Evolutionary conservation across 2,888 invertebrate genomes (phyloP).

Genomic region (Rhodophaea formosa): DNA sequence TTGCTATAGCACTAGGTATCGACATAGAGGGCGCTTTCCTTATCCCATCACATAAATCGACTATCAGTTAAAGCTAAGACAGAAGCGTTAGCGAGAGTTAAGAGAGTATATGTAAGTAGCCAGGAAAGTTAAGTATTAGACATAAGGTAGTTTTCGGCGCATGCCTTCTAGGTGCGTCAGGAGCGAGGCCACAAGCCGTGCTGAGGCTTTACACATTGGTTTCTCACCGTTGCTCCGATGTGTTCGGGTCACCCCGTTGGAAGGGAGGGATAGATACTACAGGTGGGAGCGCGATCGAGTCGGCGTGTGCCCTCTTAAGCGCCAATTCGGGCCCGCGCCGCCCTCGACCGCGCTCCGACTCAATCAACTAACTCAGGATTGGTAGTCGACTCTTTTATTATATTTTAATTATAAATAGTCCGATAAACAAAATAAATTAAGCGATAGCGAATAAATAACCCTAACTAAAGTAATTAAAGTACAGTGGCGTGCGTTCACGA

Average conservation of each 20-base stretch:
- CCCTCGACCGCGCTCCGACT: conserved; percentile 56
- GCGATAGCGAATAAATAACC: conserved; percentile 79
- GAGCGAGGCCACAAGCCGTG: conserved; percentile 74
- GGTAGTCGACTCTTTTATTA: conserved; percentile 78
- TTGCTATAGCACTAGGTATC: conserved; percentile 63
- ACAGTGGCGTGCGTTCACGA: conserved; percentile 73
- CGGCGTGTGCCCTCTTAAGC: conserved; percentile 47
- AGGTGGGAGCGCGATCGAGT: conserved; percentile 54
- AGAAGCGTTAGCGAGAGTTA: conserved; percentile 75
- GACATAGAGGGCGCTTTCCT: conserved; percentile 87
- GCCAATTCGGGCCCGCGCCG: conserved; percentile 42
- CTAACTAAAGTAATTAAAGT: conserved; percentile 78
- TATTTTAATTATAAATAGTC: conserved; percentile 69
- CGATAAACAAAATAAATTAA: conserved; percentile 80
- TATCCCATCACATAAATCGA: conserved; percentile 84
- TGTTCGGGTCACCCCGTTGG: conserved; percentile 66
- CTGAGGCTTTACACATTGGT: conserved; percentile 74
- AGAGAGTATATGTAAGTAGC: conserved; percentile 68
- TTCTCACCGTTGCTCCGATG: conserved; percentile 78
- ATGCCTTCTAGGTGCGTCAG: conserved; percentile 73
- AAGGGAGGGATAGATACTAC: conserved; percentile 50
- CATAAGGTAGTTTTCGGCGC: conserved; percentile 55
- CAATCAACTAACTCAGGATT: conserved; percentile 62
- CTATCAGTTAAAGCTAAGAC: conserved; percentile 69
- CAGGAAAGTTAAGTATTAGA: conserved; percentile 62